Evolutionary conservation across 1,140 invertebrate species (phyloP), one percentile per base, ranked within the genome.

Genomic region (Vanessa tameamea): DNA sequence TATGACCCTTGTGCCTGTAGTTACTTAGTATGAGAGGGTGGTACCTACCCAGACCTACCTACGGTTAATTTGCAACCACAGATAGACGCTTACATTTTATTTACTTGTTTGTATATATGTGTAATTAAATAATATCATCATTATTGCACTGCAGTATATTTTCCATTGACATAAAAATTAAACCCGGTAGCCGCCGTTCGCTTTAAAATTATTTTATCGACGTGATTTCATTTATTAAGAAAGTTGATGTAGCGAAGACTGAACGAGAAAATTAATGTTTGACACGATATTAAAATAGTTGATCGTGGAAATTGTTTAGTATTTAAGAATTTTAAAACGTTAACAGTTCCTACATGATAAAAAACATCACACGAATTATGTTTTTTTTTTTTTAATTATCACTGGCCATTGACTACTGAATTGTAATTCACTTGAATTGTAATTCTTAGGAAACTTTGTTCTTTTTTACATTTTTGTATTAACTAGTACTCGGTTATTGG

Each of bases 221-320:
- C 66, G 61, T 74, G 65, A 69, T 74, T 74, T 74, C 48, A 74
- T 69, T 68, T 64, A 73, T 64, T 64, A 73, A 63, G 47, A 64
- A 53, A 68, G 37, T 51, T 69, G 55, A 69, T 69, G 72, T 64
- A 51, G 53, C 57, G 65, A 53, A 16, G 20, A 48, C 14, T 70
- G 13, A 9, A 55, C 37, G 26, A 20, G 14, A n/a, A 69, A 74
- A 74, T 63, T 69, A 69, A 74, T 69, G 50, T 68, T 63, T 64
- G 50, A 64, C 72, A 74, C 59, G 72, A 69, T 55, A 68, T 5
- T 59, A 37, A 61, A 61, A 61, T 61, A 57, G n/a, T n/a, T 14
- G 48, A 43, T 50, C 7, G 20, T 57, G 53, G 53, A 3, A 23
- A 11, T 57, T 57, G 6, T 26, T 57, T 2, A 57, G 53, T 57